Evolutionary conservation across 2,797 vertebrate species (phyloP), one percentile per base, ranked within the genome.

Genomic region (Crypturellus tataupa): DNA sequence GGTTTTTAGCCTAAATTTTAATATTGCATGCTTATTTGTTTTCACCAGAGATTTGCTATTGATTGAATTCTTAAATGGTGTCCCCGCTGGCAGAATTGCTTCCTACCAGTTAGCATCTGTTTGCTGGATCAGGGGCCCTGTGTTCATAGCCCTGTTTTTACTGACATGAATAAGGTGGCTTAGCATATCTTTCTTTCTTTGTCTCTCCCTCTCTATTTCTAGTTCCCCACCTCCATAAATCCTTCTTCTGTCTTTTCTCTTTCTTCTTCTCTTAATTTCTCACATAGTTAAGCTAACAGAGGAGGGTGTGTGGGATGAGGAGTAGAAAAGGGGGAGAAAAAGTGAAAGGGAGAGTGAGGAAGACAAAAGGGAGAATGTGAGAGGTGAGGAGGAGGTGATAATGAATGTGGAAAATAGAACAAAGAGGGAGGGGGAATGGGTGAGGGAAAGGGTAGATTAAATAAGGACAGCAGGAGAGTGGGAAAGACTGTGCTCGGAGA

Each of bases 381-480:
- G 93, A 94, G 87, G 89, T 96, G 91, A 95, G 83, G 94, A 91
- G 93, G 91, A 93, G 96, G 95, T 95, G 93, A 91, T 94, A 85
- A 94, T 94, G 93, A 91, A 91, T 88, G 90, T 94, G 80, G 83
- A 95, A 91, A 96, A 94, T 96, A 95, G 96, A 96, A 96, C 83
- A 97, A 96, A 95, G 82, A 67, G 94, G 75, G 73, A 93, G 91
- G 85, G 87, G 83, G 87, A 91, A 56, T 16, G 0, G 37, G 64
- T 79, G 59, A 87, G 87, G 69, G 58, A 62, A 94, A 92, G 31
- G 58, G 64, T 69, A 73, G 87, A 67, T 96, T 77, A 85, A 96
- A 80, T 94, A 88, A 91, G 83, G 64, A 90, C 68, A 53, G 53
- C 78, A 75, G 75, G 65, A 20, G 60, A 80, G 60, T 42, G 44